phyloP scores from a whole-genome alignment of 1,140 invertebrate species.

The Leptonema lineaticorne region DNA sequence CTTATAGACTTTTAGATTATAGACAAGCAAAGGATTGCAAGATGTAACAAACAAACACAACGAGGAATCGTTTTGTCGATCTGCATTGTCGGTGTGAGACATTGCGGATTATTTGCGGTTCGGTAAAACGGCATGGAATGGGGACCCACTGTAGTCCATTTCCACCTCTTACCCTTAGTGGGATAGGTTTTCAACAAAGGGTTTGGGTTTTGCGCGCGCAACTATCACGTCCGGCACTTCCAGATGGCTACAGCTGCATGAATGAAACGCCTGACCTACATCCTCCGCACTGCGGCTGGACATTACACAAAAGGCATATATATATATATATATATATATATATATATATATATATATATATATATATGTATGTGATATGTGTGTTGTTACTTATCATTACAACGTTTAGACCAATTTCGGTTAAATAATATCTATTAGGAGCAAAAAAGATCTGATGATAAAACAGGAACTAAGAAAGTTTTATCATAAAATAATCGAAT shows the following conservation, averaged over 20 bases:
- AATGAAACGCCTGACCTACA: constrained; percentile 9
- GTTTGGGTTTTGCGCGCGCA: neutral
- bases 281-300: constrained; percentile 1
- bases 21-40: too few relatives aligned
- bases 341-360: too few relatives aligned
- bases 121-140: neutral
- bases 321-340: neutral
- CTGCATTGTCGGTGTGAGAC: neutral
- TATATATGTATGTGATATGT: too few relatives aligned
- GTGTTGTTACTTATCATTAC: too few relatives aligned
- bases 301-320: neutral
- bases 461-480: too few relatives aligned
- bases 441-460: too few relatives aligned
- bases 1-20: too few relatives aligned
- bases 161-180: neutral
- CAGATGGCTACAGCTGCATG: constrained; percentile 1
- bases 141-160: neutral
- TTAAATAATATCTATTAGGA: too few relatives aligned
- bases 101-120: neutral
- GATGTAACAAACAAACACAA: too few relatives aligned
- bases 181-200: too few relatives aligned
- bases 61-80: neutral
- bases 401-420: too few relatives aligned
- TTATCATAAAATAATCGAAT: too few relatives aligned
- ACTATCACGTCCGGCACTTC: neutral